Base-by-base conservation (phyloP, 2,797 vertebrate species). In the Morelia viridis region DNA sequence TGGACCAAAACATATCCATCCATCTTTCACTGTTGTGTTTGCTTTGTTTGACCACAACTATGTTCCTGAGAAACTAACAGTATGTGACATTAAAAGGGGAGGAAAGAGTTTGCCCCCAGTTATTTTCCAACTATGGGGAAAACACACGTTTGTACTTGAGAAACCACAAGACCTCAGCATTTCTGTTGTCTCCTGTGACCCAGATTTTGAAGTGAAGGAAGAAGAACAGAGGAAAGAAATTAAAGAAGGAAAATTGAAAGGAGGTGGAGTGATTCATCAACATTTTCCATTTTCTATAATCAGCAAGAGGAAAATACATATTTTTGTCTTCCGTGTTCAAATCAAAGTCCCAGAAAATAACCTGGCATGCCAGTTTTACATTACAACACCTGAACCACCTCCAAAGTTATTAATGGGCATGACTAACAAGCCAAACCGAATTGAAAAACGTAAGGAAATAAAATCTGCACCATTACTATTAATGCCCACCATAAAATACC, bases 71-170 rank as follows among this genome's bases (percentile, higher is more conserved):
- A 99, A 98, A 94, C 98, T 99, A 92, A 98, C 98, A 0, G 97
- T 99, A 95, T 98, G 98, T 93, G 98, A 98, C 92, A 96, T 98
- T 31, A 98, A 98, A 94, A 98, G 97, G 85, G 97, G 97, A 17
- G 98, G 97, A 41, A 99, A 98, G 96, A 98, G 95, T 64, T 95
- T 98, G 85, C 98, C 99, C 60, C 98, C 99, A 0, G 98, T 99
- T 87, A 98, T 99, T 83, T 98, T 99, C 97, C 98, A 99, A 83
- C 98, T 99, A 56, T 99, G 99, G 99, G 98, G 98, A 15, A 99
- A 98, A 90, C 98, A 98, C 93, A 97, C 96, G 1, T 98, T 99
- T 94, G 96, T 97, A 46, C 98, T 98, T 90, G 97, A 98, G 84
- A 98, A 97, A 68, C 97, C 98, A 0, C 97, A 98, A 91, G 97